Percentiles rank a stretch among this genome's conserved stretches.
phyloP scores from a whole-genome alignment of 1,140 invertebrate species.

The Nylanderia fulva region DNA sequence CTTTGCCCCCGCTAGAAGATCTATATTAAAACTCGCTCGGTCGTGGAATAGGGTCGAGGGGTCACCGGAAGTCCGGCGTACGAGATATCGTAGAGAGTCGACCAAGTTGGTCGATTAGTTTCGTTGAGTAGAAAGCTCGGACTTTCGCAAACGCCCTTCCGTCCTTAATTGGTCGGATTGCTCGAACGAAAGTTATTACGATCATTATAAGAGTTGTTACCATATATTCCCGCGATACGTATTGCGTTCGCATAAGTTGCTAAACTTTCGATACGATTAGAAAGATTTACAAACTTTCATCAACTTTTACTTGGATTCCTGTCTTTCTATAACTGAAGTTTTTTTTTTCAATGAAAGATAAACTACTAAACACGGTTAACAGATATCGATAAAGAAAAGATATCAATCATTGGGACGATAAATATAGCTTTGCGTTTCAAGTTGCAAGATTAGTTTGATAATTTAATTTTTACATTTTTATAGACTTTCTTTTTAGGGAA shows the following conservation, averaged over 20 bases:
- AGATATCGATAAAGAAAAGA: not conserved
- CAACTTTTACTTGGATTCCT: slow-evolving; percentile 19
- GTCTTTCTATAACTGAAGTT: slow-evolving; percentile 13
- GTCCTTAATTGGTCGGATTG: slow-evolving; percentile 66
- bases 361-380: not conserved
- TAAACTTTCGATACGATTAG: slow-evolving; percentile 32
- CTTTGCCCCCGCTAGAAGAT: slow-evolving; percentile 59
- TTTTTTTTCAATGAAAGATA: not conserved
- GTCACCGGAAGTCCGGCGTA: slow-evolving; percentile 67
- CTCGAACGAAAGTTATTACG: slow-evolving; percentile 60
- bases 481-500: not conserved
- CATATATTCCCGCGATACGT: slow-evolving; percentile 25
- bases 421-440: not conserved
- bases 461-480: not conserved
- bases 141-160: slow-evolving; percentile 38
- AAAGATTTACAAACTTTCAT: slow-evolving; percentile 7
- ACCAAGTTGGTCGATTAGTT: slow-evolving; percentile 74
- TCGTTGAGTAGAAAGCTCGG: slow-evolving; percentile 64
- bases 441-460: not conserved
- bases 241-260: not conserved
- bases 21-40: slow-evolving; percentile 71
- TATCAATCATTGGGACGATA: not conserved
- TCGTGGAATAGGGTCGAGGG: slow-evolving; percentile 67
- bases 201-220: slow-evolving; percentile 57
- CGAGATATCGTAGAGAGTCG: slow-evolving; percentile 67